Conservation (phyloP, 2,113 vertebrate genomes). For the Vidua chalybeata region DNA sequence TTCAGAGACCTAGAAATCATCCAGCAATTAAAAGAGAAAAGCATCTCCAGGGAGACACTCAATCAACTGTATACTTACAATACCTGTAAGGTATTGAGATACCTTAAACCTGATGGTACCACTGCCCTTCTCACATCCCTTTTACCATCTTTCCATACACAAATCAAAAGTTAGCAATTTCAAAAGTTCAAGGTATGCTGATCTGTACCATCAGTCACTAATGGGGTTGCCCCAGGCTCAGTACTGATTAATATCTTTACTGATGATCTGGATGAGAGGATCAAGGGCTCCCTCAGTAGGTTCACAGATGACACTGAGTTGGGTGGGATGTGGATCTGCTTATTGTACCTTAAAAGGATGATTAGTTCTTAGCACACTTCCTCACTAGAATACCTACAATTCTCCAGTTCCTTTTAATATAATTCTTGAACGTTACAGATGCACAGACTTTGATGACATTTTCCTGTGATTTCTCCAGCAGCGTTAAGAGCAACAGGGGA, state of each 20-base stretch:
- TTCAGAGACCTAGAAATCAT: neutral
- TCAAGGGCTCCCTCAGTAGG: neutral
- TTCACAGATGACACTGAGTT: neutral
- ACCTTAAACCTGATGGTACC: neutral
- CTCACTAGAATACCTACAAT: constrained; percentile 83
- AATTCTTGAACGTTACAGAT: constrained; percentile 98
- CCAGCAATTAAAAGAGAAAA: neutral
- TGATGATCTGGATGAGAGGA: neutral
- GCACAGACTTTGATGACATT: constrained; percentile 96
- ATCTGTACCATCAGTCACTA: neutral
- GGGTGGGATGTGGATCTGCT: neutral
- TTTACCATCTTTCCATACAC: neutral
- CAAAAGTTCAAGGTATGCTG: neutral
- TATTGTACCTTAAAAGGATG: neutral
- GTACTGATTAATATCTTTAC: neutral
- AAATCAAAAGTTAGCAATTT: neutral
- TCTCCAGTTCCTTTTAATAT: constrained; percentile 99
- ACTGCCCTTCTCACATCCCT: neutral
- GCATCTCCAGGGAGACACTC: neutral
- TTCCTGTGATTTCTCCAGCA: constrained; percentile 95
- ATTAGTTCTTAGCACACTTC: neutral
- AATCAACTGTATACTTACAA: neutral
- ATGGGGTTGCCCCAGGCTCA: neutral
- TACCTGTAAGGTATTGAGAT: no score
- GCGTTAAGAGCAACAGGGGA: constrained; percentile 87